Percentiles rank a stretch among this genome's conserved stretches.
phyloP scores from a whole-genome alignment of 2,888 invertebrate species.

The Chrysolina americana region DNA sequence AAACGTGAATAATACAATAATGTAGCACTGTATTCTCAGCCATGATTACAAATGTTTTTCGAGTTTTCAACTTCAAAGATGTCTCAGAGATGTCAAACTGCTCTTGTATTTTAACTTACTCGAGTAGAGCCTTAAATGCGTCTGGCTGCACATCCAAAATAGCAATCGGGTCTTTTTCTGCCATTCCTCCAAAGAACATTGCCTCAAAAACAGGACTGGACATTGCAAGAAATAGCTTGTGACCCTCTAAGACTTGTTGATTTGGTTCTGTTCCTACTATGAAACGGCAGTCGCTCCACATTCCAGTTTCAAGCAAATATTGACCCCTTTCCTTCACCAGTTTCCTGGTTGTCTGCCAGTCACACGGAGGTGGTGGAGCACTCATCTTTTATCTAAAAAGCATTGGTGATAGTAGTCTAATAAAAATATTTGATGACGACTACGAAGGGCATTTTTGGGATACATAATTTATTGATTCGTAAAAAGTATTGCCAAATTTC shows the following conservation, averaged over 20 bases:
- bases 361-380: slow-evolving; percentile 70
- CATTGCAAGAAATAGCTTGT: slow-evolving; percentile 88
- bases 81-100: background rate
- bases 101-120: slow-evolving; percentile 70
- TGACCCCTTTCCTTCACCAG: slow-evolving; percentile 82
- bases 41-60: too few species aligned
- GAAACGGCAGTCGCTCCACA: slow-evolving; percentile 89
- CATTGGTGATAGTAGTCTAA: background rate
- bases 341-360: slow-evolving; percentile 84
- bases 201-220: slow-evolving; percentile 91
- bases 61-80: too few species aligned
- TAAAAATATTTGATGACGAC: too few species aligned
- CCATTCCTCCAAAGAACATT: slow-evolving; percentile 89
- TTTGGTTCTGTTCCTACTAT: slow-evolving; percentile 85
- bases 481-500: too few species aligned
- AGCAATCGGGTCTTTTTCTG: slow-evolving; percentile 83
- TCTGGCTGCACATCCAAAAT: slow-evolving; percentile 90
- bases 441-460: too few species aligned
- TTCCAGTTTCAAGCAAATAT: slow-evolving; percentile 82
- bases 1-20: too few species aligned
- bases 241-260: slow-evolving; percentile 81
- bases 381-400: slow-evolving; percentile 35
- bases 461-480: too few species aligned
- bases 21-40: too few species aligned
- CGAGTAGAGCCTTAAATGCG: slow-evolving; percentile 85